A percentile compares a stretch with the other conserved stretches of the same genome.
These are phyloP conservation scores for Strix aluco DNA, from an alignment of 2,113 vertebrate genomes.

Conservation along the genomic window DNA sequence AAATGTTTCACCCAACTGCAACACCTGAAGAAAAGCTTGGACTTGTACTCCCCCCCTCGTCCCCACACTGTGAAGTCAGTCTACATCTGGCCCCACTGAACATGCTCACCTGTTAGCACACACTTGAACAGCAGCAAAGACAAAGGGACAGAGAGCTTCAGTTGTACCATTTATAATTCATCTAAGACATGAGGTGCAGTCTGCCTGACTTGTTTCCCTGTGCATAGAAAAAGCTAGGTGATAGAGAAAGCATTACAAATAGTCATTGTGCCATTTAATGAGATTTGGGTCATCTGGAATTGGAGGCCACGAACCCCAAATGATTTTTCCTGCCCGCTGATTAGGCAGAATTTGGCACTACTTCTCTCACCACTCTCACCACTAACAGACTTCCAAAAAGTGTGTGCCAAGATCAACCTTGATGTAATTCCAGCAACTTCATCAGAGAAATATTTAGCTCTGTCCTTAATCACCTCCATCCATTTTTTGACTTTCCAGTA, in stretches of 20 bases:
- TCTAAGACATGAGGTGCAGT: not conserved
- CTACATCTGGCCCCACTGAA: rapidly evolving
- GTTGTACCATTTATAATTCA: not conserved
- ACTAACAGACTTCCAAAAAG: not conserved
- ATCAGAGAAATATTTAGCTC: slow-evolving; percentile 14
- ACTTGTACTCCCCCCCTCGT: rapidly evolving
- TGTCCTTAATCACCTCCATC: not conserved
- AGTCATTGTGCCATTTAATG: not conserved
- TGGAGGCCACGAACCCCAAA: not conserved
- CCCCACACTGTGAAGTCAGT: not conserved
- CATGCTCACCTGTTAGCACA: not conserved
- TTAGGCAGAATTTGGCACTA: not conserved
- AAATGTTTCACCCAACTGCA: not conserved
- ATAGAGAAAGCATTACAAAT: not conserved
- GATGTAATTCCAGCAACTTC: slow-evolving; percentile 8
- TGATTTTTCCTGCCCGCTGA: not conserved
- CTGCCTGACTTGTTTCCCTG: not conserved
- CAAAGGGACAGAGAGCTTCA: not conserved
- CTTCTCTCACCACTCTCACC: not conserved
- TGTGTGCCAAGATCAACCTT: not conserved
- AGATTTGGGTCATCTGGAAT: not conserved
- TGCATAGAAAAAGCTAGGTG: not conserved
- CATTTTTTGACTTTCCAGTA: no score
- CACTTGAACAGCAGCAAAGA: not conserved
- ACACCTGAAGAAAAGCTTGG: not conserved